Base-by-base conservation (phyloP, 2,797 vertebrate genomes). In the Danio jaintianensis region DNA sequence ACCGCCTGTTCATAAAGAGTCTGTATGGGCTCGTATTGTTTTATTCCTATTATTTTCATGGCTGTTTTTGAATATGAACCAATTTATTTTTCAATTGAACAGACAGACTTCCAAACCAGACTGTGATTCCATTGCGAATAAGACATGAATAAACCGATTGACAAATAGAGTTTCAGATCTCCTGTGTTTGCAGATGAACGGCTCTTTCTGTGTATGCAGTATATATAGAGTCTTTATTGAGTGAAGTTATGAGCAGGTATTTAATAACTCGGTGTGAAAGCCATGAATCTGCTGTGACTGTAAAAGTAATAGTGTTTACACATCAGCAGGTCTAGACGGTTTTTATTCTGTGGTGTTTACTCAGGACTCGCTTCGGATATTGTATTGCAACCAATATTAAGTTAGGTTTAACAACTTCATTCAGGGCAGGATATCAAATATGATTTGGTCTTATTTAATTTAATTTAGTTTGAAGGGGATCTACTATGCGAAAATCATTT, bases 261-360 rank as follows among this genome's bases (percentile, higher is more conserved):
- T 75, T 15, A 43, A 79, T 40, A 83, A 42, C 47, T 36, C 15
- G 2, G 67, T 66, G 62, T 58, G 53, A 48, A 64, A 50, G 45
- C 75, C 47, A 29, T 22, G 42, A 43, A 6, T 55, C 52, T 6
- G n/a, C 36, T 52, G 56, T 69, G 79, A 76, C 70, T 62, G 13
- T 66, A 74, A 83, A 71, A 29, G 29, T 29, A 1, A 29, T 29
- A 56, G 63, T 84, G 72, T 87, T 85, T 82, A 78, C 74, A 85
- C 50, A 75, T 77, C 56, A 84, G 84, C 84, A 80, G 47, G 87
- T 85, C 85, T 83, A 87, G 84, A 86, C 82, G 3, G 52, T 13
- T 81, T 86, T 82, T 43, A 82, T 76, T 83, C 43, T 15, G 22
- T 56, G 70, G n/a, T 81, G 80, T 85, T 87, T 82, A 64, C 55